Conservation (phyloP, 1,140 invertebrate genomes). For the Bradysia coprophila region DNA sequence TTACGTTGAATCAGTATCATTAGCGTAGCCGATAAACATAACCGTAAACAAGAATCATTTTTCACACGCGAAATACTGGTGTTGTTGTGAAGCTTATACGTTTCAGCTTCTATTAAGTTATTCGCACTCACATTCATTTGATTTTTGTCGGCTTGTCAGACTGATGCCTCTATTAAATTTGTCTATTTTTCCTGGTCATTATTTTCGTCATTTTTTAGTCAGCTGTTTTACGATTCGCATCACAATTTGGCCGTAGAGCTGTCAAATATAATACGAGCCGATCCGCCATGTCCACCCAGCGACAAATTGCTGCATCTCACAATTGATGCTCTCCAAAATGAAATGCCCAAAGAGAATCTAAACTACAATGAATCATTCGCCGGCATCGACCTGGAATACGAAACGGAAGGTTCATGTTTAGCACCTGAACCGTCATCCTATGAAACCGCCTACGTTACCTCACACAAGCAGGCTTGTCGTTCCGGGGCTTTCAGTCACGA, state of each 20-base stretch:
- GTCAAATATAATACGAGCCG: constrained; percentile 61
- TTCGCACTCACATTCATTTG: background rate
- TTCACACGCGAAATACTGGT: no score
- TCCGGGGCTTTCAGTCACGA: constrained; percentile 88
- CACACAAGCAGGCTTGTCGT: constrained; percentile 91
- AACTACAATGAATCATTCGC: constrained; percentile 36
- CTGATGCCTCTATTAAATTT: constrained; percentile 3
- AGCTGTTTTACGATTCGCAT: constrained; percentile 85
- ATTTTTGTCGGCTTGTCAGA: constrained; percentile 3
- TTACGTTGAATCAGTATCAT: no score
- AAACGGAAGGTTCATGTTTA: constrained; percentile 75
- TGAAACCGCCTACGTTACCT: constrained; percentile 97
- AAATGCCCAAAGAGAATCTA: constrained; percentile 43
- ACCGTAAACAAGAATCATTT: no score
- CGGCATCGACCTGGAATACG: constrained; percentile 73
- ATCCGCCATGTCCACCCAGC: constrained; percentile 86
- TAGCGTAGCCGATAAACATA: no score
- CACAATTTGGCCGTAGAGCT: constrained; percentile 73
- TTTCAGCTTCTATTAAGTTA: constrained; percentile 21
- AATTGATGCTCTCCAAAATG: constrained; percentile 67
- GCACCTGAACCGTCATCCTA: constrained; percentile 90
- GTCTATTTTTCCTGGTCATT: background rate
- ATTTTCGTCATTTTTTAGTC: constrained; percentile 36
- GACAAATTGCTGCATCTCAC: constrained; percentile 78
- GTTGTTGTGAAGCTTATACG: no score